Conservation (phyloP, 2,888 invertebrate genomes). For the Diadromus collaris region DNA sequence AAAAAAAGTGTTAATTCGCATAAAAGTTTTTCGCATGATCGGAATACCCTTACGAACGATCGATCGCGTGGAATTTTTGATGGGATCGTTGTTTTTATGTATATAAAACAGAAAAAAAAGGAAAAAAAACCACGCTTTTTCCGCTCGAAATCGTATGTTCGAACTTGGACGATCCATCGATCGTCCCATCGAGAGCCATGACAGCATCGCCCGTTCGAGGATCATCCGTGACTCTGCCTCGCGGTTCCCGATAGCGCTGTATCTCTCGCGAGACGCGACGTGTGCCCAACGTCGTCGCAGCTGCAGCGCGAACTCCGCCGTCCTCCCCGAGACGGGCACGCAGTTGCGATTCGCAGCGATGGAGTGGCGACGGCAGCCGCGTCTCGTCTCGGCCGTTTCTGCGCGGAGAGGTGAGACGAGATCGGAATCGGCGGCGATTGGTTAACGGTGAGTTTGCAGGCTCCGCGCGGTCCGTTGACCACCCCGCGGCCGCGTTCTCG, state of each 20-base stretch:
- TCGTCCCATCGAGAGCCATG: not conserved
- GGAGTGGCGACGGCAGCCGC: constrained; percentile 46
- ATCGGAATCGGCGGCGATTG: constrained; percentile 53
- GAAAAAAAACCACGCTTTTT: not conserved
- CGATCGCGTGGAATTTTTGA: not conserved
- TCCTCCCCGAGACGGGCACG: not conserved
- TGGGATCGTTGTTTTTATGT: no score
- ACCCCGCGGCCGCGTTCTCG: constrained; percentile 56
- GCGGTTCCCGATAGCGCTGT: not conserved
- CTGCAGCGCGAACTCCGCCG: not conserved
- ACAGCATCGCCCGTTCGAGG: no score
- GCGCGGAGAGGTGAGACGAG: constrained; percentile 29
- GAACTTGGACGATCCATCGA: not conserved
- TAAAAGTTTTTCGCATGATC: not conserved
- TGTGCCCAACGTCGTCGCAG: not conserved
- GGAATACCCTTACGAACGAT: not conserved
- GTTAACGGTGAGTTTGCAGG: constrained; percentile 42
- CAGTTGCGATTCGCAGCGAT: constrained; percentile 16
- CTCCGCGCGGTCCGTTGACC: constrained; percentile 41
- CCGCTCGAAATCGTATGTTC: not conserved
- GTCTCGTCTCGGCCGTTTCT: constrained; percentile 11
- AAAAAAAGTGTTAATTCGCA: not conserved
- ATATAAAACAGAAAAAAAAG: not conserved
- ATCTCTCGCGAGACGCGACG: no score
- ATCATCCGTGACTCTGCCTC: not conserved